Evolutionary conservation across 2,797 vertebrate genomes (phyloP).

Genomic region (Heterohyrax brucei): DNA sequence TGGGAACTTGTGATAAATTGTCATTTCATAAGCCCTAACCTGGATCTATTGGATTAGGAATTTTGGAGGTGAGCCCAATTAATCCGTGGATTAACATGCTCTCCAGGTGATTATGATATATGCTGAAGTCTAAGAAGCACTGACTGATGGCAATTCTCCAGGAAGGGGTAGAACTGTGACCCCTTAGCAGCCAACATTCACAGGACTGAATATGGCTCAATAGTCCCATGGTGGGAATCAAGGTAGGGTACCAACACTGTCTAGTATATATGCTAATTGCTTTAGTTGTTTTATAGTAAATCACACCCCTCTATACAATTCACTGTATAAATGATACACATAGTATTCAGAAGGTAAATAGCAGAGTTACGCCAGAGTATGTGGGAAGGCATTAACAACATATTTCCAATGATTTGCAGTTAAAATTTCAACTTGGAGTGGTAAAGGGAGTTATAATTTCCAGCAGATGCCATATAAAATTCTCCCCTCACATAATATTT

Average conservation of each 20-base stretch:
- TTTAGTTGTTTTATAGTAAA: not conserved
- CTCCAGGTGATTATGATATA: not conserved
- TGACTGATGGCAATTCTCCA: not conserved
- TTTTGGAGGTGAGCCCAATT: not conserved
- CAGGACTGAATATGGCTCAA: not conserved
- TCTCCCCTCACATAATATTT: not conserved
- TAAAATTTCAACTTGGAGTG: slow-evolving; percentile 7
- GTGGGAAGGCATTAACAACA: not conserved
- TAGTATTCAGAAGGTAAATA: not conserved
- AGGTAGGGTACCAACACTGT: not conserved
- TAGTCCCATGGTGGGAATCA: not conserved
- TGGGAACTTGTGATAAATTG: not conserved
- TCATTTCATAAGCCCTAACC: not conserved
- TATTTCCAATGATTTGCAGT: not conserved
- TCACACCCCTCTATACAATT: not conserved
- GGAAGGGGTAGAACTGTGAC: not conserved
- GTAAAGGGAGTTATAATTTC: not conserved
- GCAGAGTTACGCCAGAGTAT: not conserved
- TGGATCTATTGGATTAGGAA: not conserved
- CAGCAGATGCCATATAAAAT: not conserved
- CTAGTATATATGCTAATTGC: not conserved
- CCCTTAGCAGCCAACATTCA: not conserved
- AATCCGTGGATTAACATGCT: not conserved
- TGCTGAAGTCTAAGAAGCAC: not conserved
- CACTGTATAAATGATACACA: not conserved